A percentile compares a stretch with the other conserved stretches of the same genome.
Conservation (phyloP, 2,113 vertebrate species). For the Hyperopisus bebe region DNA sequence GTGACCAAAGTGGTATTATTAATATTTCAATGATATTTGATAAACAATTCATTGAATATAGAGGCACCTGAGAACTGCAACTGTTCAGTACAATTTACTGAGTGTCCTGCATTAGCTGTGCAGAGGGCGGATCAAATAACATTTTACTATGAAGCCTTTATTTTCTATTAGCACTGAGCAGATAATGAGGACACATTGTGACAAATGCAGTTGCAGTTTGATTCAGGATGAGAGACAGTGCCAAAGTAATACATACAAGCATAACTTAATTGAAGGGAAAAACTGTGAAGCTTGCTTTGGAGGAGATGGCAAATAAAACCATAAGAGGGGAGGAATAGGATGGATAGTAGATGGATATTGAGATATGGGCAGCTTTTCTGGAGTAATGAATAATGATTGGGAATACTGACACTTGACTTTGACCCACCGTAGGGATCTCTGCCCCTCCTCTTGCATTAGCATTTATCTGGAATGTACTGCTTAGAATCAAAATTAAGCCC, state of each 20-base stretch:
- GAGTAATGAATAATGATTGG: not conserved
- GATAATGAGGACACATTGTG: not conserved
- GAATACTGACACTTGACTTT: conserved; percentile 3
- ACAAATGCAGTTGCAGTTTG: not conserved
- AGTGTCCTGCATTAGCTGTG: not conserved
- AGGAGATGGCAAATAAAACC: not conserved
- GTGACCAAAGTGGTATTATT: not conserved
- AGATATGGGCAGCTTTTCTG: not conserved
- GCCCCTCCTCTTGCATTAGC: not conserved
- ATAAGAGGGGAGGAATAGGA: not conserved
- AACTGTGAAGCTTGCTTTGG: not conserved
- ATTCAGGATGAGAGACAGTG: not conserved
- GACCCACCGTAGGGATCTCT: not conserved
- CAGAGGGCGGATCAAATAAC: not conserved
- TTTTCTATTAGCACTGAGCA: not conserved
- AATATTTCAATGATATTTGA: not conserved
- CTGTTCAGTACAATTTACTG: not conserved
- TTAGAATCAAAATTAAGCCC: not conserved
- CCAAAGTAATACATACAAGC: not conserved
- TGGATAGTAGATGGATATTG: no score
- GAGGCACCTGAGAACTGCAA: not conserved
- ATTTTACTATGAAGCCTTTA: not conserved
- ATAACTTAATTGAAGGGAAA: not conserved
- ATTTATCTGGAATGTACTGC: not conserved
- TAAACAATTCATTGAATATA: not conserved